A percentile compares a stretch with the other conserved stretches of the same genome.
phyloP scores from a whole-genome alignment of 2,888 invertebrate genomes.

The Rhagonycha fulva region DNA sequence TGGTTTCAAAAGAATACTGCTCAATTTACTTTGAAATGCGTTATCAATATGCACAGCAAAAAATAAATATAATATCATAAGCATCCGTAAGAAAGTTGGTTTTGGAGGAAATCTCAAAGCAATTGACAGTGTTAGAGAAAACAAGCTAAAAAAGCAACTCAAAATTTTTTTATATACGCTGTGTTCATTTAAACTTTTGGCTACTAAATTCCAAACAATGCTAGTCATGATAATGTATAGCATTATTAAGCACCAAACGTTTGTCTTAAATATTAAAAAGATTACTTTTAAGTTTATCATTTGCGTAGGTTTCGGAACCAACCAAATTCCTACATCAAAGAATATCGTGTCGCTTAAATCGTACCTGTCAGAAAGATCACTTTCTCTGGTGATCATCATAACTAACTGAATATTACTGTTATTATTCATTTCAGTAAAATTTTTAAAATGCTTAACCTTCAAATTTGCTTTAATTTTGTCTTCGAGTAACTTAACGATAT shows the following conservation, averaged over 20 bases:
- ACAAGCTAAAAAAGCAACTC: background rate
- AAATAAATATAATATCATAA: too few relatives aligned
- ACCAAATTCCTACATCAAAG: background rate
- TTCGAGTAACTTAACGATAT: too few relatives aligned
- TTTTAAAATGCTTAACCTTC: too few relatives aligned
- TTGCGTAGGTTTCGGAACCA: background rate
- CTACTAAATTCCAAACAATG: background rate
- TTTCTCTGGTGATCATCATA: background rate
- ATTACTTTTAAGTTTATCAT: background rate
- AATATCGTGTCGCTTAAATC: background rate
- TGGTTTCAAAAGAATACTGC: too few relatives aligned
- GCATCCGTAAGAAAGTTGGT: background rate
- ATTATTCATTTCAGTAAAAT: too few relatives aligned
- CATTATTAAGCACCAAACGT: background rate
- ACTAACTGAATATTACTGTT: background rate
- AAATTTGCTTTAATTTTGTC: too few relatives aligned
- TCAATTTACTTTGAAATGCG: too few relatives aligned
- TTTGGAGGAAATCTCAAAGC: background rate
- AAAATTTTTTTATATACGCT: background rate
- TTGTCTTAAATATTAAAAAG: background rate
- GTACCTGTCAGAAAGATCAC: background rate
- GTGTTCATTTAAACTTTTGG: background rate
- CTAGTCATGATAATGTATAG: background rate
- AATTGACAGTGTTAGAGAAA: background rate
- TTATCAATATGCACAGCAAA: too few relatives aligned